Evolutionary conservation across 2,888 invertebrate species (phyloP).

Genomic region (Nebria brevicollis): DNA sequence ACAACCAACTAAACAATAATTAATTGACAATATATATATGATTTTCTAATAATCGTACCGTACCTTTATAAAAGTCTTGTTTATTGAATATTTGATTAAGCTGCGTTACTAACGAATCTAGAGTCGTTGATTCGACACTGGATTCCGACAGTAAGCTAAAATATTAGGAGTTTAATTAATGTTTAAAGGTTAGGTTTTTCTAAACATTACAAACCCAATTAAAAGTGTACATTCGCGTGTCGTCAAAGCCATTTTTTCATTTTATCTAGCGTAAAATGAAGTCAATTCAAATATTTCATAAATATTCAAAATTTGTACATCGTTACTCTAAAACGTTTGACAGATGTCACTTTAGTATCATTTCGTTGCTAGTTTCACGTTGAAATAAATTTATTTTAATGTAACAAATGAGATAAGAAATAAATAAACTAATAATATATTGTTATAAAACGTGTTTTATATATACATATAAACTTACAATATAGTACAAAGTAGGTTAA

Average conservation of each 20-base stretch:
- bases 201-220: slow-evolving; percentile 59
- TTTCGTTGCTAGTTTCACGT: neutral
- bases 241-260: slow-evolving; percentile 62
- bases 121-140: slow-evolving; percentile 76
- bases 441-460: slow-evolving; percentile 24
- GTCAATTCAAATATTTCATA: slow-evolving; percentile 4
- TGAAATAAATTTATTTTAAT: neutral
- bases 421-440: neutral
- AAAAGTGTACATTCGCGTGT: slow-evolving; percentile 65
- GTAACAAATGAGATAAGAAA: too few relatives aligned
- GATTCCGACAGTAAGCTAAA: slow-evolving; percentile 77
- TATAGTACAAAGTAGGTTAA: neutral
- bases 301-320: neutral
- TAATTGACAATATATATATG: slow-evolving; percentile 47
- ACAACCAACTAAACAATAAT: slow-evolving; percentile 66
- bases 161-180: slow-evolving; percentile 46
- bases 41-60: too few relatives aligned
- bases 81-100: slow-evolving; percentile 82
- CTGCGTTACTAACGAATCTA: slow-evolving; percentile 80
- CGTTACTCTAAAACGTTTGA: neutral
- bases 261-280: slow-evolving; percentile 11
- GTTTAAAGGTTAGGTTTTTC: slow-evolving; percentile 8
- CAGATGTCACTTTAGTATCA: neutral
- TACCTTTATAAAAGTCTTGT: slow-evolving; percentile 82
- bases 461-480: slow-evolving; percentile 5